These are phyloP conservation scores for Syngnathoides biaculeatus DNA, from an alignment of 2,113 vertebrate genomes.

Conservation along the genomic window DNA sequence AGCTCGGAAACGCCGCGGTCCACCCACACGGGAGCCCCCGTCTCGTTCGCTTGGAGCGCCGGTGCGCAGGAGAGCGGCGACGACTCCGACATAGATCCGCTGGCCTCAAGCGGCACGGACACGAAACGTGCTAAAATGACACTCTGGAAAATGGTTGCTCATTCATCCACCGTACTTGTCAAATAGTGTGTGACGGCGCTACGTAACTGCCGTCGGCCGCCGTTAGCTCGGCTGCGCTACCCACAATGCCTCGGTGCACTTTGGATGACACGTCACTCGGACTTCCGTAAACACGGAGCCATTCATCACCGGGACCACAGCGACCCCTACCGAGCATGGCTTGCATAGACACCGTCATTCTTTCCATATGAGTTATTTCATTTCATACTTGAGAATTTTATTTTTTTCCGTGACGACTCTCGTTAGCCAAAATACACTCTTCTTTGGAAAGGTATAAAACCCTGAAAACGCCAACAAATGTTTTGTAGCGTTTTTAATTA, in stretches of 20 bases:
- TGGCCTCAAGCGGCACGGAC: constrained; percentile 15
- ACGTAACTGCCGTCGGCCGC: constrained; percentile 47
- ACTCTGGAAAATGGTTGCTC: neutral
- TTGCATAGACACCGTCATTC: neutral
- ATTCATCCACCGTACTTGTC: constrained; percentile 4
- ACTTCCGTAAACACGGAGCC: constrained; percentile 79
- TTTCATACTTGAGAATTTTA: no score
- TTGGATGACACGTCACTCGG: constrained; percentile 75
- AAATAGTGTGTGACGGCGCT: constrained; percentile 19
- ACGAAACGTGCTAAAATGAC: constrained; percentile 12
- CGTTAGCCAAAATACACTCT: no score
- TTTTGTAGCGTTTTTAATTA: neutral
- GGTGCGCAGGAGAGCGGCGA: constrained; percentile 36
- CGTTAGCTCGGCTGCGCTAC: constrained; percentile 65
- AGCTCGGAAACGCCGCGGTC: constrained; percentile 55
- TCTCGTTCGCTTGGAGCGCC: constrained; percentile 35
- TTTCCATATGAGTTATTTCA: no score
- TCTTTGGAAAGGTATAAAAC: no score
- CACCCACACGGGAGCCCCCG: constrained; percentile 58
- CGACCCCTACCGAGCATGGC: constrained; percentile 40
- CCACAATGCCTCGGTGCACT: constrained; percentile 73
- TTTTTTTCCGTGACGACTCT: no score
- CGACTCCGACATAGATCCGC: constrained; percentile 50
- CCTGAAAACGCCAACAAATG: no score
- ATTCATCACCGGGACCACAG: constrained; percentile 21